Evolutionary conservation across 2,888 invertebrate species (phyloP), one percentile per base, ranked within the genome.

Genomic region (Molanna angustata): DNA sequence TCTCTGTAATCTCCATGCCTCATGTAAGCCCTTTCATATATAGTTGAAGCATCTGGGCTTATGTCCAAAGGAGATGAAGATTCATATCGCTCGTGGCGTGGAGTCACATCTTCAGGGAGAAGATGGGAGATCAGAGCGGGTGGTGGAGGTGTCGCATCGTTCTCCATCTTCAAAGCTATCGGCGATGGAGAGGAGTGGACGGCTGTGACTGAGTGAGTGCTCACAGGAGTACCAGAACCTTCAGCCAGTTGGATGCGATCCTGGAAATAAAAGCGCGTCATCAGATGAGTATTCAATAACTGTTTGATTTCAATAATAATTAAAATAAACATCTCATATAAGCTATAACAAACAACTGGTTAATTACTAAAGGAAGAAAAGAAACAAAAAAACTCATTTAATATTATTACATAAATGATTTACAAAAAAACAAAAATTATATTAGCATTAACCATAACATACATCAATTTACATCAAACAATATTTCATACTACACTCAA

Each of bases 141-240:
- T 1, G 46, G 40, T 3, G 56, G 56, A 16, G 59, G 56, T 18
- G 44, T 50, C 7, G 54, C 14, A 35, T 56, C 55, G 20, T 39
- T 35, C 41, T 59, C 59, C 21, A 52, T 44, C 43, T 59, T 59
- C n/a, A 59, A 41, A 6, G 47, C 33, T 11, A 56, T 56, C 4
- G 59, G 59, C 1, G 59, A 59, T 7, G 55, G 46, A 2, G 57
- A 50, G 2, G 54, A 52, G 11, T 42, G 52, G 13, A 56, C 44
- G 4, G 49, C 49, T 14, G 51, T 53, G 11, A 51, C n/a, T 13
- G 47, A 46, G 16, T 49, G 22, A 2, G 52, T 27, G 35, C 51
- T 49, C 1, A 49, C 20, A 1, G 58, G 56, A 9, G 58, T 50
- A 18, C 47, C 22, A n/a, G 58, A 50, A 2, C 52, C 21, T 11